Evolutionary conservation across 2,797 vertebrate species (phyloP).

Genomic region (Babyrousa celebensis): DNA sequence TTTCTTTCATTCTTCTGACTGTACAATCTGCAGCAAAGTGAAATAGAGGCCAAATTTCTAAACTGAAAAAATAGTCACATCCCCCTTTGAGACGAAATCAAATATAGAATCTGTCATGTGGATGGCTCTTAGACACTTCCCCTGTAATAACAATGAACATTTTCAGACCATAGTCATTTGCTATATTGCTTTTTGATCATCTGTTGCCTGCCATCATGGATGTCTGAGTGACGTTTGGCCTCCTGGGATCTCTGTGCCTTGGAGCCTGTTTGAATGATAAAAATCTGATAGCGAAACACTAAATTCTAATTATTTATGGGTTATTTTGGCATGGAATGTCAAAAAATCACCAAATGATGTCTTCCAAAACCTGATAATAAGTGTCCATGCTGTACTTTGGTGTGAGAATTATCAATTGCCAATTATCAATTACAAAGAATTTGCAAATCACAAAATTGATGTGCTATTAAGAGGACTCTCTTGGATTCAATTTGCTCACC

Average conservation of each 20-base stretch:
- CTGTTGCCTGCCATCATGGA: background rate
- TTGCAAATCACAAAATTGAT: background rate
- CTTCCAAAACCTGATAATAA: background rate
- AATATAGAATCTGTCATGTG: background rate
- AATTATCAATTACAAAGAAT: background rate
- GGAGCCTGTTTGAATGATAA: background rate
- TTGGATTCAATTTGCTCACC: background rate
- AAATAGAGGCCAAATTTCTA: background rate
- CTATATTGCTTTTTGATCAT: constrained; percentile 28
- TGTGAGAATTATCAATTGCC: background rate
- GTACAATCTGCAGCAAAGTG: background rate
- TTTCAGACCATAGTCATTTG: background rate
- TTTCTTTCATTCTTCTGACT: background rate
- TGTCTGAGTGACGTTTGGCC: background rate
- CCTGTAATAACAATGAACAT: background rate
- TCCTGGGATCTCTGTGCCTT: background rate
- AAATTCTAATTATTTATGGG: constrained; percentile 16
- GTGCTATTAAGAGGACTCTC: background rate
- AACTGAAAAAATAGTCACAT: background rate
- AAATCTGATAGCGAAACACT: background rate
- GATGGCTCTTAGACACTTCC: background rate
- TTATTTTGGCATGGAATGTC: background rate
- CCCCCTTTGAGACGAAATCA: background rate
- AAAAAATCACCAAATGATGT: background rate
- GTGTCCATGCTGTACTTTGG: background rate